Conservation (phyloP, 2,888 invertebrate genomes). For the Apodemia duryi region DNA sequence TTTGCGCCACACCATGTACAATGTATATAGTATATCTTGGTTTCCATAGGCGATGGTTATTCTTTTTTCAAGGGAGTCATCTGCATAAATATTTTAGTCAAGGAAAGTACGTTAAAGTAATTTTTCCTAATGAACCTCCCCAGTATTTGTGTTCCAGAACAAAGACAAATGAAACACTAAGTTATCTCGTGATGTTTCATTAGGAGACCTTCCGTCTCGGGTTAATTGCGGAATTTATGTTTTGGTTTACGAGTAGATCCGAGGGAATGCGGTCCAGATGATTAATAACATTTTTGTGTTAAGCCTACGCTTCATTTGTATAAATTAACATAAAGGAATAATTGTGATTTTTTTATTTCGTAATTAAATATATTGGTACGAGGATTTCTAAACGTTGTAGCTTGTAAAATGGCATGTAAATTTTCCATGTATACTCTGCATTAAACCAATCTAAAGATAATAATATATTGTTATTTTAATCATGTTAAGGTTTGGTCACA, state of each 20-base stretch:
- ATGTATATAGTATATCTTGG: too few relatives aligned
- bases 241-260: conserved; percentile 1
- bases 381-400: too few relatives aligned
- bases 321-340: neutral
- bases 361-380: neutral
- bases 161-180: conserved; percentile 56
- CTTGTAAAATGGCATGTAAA: too few relatives aligned
- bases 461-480: too few relatives aligned
- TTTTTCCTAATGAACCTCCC: neutral
- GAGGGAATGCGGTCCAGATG: conserved; percentile 1
- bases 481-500: too few relatives aligned
- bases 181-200: conserved; percentile 62
- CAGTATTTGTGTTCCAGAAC: conserved; percentile 38
- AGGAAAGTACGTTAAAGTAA: too few relatives aligned
- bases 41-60: too few relatives aligned
- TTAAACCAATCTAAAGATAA: too few relatives aligned
- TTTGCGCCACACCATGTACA: too few relatives aligned
- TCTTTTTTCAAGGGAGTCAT: too few relatives aligned
- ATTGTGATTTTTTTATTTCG: neutral
- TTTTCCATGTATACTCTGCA: too few relatives aligned
- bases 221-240: conserved; percentile 66
- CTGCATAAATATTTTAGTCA: too few relatives aligned
- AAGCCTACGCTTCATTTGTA: neutral
- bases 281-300: neutral
- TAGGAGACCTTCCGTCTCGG: conserved; percentile 48